phyloP scores from a whole-genome alignment of 2,888 invertebrate species.

The Aproaerema taeniolella region DNA sequence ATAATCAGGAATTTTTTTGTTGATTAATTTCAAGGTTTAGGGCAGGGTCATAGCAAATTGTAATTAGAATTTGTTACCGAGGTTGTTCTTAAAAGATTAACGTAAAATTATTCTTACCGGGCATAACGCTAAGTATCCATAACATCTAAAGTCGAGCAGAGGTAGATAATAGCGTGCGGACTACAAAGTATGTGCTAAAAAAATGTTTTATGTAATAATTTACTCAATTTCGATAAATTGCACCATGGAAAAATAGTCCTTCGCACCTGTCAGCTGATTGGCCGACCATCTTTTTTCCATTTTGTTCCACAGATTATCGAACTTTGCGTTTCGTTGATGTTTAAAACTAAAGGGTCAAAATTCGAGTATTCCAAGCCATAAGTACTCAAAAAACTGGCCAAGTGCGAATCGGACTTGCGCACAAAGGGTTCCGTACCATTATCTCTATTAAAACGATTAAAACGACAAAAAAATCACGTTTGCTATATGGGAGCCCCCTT shows the following conservation, averaged over 20 bases:
- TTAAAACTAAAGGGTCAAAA: no score
- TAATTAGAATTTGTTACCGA: background rate
- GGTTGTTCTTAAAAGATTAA: constrained; percentile 6
- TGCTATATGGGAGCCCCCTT: no score
- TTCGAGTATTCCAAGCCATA: no score
- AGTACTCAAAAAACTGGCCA: no score
- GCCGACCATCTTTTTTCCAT: constrained; percentile 36
- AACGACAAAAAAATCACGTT: no score
- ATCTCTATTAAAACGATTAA: no score
- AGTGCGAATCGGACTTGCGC: no score
- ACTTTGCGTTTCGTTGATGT: constrained; percentile 9
- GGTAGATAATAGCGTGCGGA: constrained; percentile 11
- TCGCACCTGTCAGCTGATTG: constrained; percentile 67
- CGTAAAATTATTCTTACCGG: constrained; percentile 7
- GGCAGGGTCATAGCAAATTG: constrained; percentile 25
- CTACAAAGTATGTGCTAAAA: constrained; percentile 28
- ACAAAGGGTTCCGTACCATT: no score
- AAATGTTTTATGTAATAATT: constrained; percentile 69
- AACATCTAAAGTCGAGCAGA: constrained; percentile 9
- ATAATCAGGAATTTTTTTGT: background rate
- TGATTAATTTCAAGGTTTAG: constrained; percentile 26
- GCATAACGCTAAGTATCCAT: constrained; percentile 25
- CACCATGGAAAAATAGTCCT: constrained; percentile 60
- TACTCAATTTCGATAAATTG: constrained; percentile 45
- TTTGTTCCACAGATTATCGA: constrained; percentile 15